Percentiles rank a stretch among this genome's conserved stretches.
phyloP scores from a whole-genome alignment of 2,888 invertebrate genomes.

The Agrotis ipsilon region DNA sequence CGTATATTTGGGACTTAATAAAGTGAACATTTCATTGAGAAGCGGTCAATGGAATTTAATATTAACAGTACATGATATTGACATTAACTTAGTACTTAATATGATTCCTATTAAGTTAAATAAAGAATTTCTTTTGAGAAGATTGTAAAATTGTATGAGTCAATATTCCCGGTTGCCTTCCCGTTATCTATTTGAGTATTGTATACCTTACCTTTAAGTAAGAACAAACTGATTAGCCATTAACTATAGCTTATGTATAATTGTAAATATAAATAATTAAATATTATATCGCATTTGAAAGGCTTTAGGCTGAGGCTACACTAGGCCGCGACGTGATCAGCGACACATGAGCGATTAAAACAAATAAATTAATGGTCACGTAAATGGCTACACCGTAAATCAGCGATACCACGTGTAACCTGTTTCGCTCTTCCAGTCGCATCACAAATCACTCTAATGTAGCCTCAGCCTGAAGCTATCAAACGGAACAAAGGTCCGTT shows the following conservation, averaged over 20 bases:
- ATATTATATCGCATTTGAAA: no score
- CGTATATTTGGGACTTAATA: slow-evolving; percentile 42
- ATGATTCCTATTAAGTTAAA: slow-evolving; percentile 27
- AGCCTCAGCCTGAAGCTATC: no score
- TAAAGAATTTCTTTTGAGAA: background rate
- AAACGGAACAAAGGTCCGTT: no score
- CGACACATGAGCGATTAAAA: no score
- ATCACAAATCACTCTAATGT: no score
- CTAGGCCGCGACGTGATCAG: no score
- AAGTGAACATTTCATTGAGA: slow-evolving; percentile 29
- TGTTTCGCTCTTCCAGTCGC: no score
- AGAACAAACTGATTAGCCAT: background rate
- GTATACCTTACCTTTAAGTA: background rate
- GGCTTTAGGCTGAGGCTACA: no score
- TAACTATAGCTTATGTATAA: background rate
- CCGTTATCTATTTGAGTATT: background rate
- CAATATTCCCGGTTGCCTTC: background rate
- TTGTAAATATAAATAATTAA: slow-evolving; percentile 1
- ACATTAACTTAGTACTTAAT: background rate
- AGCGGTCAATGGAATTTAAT: slow-evolving; percentile 15
- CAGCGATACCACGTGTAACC: no score
- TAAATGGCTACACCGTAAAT: no score
- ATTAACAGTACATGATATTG: background rate
- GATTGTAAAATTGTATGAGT: background rate
- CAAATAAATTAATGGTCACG: no score